A percentile compares a stretch with the other conserved stretches of the same genome.
These are phyloP conservation scores for Phalera bucephala DNA, from an alignment of 2,888 invertebrate genomes.

Conservation along the genomic window DNA sequence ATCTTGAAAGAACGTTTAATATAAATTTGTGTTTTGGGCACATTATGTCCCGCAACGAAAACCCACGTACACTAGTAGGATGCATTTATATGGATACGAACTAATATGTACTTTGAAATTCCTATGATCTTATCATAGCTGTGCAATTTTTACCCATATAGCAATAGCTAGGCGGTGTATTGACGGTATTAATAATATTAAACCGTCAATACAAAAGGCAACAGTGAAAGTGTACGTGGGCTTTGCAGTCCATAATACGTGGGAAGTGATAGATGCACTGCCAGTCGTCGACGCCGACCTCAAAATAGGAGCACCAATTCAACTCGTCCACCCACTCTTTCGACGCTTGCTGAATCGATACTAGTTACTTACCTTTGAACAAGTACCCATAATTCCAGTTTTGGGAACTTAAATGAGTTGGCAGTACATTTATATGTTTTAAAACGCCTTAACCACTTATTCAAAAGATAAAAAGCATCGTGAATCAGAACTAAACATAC, in stretches of 20 bases:
- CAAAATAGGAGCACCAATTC: conserved; percentile 30
- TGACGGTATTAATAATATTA: no score
- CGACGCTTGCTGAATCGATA: conserved; percentile 22
- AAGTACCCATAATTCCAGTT: conserved; percentile 8
- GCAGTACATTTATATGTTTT: conserved; percentile 8
- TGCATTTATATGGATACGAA: neutral
- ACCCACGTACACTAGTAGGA: neutral
- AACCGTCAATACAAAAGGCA: conserved; percentile 28
- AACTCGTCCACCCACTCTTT: conserved; percentile 51
- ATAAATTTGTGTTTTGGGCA: no score
- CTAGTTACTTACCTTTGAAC: conserved; percentile 10
- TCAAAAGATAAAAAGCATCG: conserved; percentile 10
- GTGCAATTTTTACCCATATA: no score
- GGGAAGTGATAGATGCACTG: conserved; percentile 50
- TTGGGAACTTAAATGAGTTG: conserved; percentile 9
- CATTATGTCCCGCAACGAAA: no score
- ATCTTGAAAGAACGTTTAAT: no score
- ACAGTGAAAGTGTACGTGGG: conserved; percentile 49
- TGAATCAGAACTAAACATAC: conserved; percentile 30
- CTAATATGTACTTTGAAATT: no score
- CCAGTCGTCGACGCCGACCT: conserved; percentile 23
- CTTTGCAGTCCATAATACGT: conserved; percentile 36
- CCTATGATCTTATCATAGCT: no score
- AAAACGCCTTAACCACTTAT: no score
- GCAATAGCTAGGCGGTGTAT: no score